A percentile compares a stretch with the other conserved stretches of the same genome.
These are phyloP conservation scores for Phocoena sinus DNA, from an alignment of 2,113 vertebrate species.

Conservation along the genomic window DNA sequence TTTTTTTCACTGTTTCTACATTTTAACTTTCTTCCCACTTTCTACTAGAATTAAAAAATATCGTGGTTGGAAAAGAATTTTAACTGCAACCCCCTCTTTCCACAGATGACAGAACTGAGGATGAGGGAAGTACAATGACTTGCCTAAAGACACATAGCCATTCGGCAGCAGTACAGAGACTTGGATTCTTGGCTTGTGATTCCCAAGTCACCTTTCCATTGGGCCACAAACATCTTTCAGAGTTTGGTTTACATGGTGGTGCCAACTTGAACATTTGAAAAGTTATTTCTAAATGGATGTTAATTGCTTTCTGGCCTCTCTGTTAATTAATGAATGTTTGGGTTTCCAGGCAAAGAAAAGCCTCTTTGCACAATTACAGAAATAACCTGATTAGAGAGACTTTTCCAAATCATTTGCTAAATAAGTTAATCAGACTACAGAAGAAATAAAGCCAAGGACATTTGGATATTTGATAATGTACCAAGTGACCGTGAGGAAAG, in stretches of 20 bases:
- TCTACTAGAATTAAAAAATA: neutral
- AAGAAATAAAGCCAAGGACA: neutral
- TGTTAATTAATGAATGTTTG: neutral
- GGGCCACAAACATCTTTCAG: neutral
- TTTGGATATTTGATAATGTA: neutral
- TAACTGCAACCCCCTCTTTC: neutral
- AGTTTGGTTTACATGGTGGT: neutral
- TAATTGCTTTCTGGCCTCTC: conserved; percentile 8
- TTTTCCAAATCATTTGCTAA: neutral
- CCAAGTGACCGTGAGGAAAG: neutral
- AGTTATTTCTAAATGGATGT: neutral
- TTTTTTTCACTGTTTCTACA: neutral
- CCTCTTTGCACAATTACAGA: neutral
- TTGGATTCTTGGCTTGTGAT: neutral
- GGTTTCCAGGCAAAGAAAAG: neutral
- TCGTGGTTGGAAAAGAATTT: neutral
- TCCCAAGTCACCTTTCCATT: neutral
- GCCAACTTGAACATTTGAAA: neutral
- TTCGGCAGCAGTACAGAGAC: neutral
- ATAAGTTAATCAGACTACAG: neutral
- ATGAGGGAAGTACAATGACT: neutral
- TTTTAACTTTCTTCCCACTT: conserved; percentile 2
- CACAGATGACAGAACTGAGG: neutral
- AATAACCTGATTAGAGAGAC: neutral
- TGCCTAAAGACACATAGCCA: neutral